Evolutionary conservation across 2,888 invertebrate genomes (phyloP), one percentile per base, ranked within the genome.

Genomic region (Drosophila mimetica): DNA sequence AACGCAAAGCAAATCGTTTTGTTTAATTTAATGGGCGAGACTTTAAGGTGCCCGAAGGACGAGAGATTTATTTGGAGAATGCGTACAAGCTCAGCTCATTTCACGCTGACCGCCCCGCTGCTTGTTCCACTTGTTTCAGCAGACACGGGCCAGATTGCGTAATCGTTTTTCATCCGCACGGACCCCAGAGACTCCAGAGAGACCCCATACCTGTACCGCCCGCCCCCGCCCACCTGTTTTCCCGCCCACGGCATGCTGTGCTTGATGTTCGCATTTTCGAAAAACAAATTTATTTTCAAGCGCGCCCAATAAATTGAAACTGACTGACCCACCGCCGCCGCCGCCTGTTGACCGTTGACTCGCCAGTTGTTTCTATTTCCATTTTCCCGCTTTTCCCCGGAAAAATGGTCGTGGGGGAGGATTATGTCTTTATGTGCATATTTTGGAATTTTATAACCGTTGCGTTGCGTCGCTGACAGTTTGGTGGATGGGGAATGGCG

Each of bases 381-480:
- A 60, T 34, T 30, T 57, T 52, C 25, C 39, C 42, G 25, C 57
- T 58, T 34, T 30, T 57, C 48, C 25, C 39, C 42, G 25, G 20
- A 37, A 28, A 46, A 30, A 30, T 16, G 51, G 22, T 61, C 30
- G 46, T 18, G 47, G 72, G 42, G 58, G 75, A 76, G 71, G 78
- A 76, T 85, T 84, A 80, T 77, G 77, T 76, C 77, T 76, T 85
- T 76, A 76, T 77, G 75, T 71, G 70, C 61, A 70, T 76, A 77
- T 77, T 84, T 84, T 77, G 78, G 77, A 75, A 79, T 82, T 79
- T 81, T 71, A 74, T 81, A 78, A 76, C 69, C 78, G 77, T 64
- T 77, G 80, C 57, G 72, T 16, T 30, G 60, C 39, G 37, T 37
- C 20, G 39, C 60, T 61, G 60, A 60, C 60, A 61, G 60, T 20